phyloP scores from a whole-genome alignment of 2,888 invertebrate species.

The Gymnocheta viridis region DNA sequence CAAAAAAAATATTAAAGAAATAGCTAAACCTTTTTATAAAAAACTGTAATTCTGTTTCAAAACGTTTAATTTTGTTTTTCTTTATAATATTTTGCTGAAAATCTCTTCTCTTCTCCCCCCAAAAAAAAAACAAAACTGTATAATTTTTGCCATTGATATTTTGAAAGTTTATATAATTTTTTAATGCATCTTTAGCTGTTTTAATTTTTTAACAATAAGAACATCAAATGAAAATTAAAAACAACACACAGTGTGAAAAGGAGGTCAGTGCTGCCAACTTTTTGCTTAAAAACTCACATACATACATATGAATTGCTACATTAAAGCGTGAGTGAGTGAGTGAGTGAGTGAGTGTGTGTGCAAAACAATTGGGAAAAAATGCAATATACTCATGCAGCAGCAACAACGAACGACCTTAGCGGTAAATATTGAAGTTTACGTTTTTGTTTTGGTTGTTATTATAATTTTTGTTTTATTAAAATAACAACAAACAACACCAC shows the following conservation, averaged over 20 bases:
- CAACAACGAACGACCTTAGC: constrained; percentile 62
- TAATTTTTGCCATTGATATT: background rate
- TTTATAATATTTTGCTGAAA: too few relatives aligned
- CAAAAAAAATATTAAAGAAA: too few relatives aligned
- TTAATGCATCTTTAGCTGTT: background rate
- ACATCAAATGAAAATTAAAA: background rate
- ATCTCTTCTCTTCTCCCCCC: too few relatives aligned
- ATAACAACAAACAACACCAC: background rate
- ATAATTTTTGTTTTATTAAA: constrained; percentile 25
- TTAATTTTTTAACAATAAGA: constrained; percentile 46
- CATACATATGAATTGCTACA: background rate
- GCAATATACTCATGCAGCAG: background rate
- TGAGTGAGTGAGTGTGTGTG: background rate
- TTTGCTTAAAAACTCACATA: background rate
- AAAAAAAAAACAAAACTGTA: background rate
- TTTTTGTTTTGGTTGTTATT: constrained; percentile 18
- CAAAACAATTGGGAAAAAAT: constrained; percentile 34
- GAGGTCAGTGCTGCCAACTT: constrained; percentile 60
- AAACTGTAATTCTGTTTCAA: too few relatives aligned
- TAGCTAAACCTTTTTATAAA: too few relatives aligned
- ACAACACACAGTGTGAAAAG: constrained; percentile 45
- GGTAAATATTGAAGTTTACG: constrained; percentile 51
- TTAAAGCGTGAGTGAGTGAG: too few relatives aligned
- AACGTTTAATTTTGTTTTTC: background rate
- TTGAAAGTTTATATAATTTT: constrained; percentile 9